Evolutionary conservation across 2,888 invertebrate genomes (phyloP), one percentile per base, ranked within the genome.

Genomic region (Pseudococcus jackbeardsleyi): DNA sequence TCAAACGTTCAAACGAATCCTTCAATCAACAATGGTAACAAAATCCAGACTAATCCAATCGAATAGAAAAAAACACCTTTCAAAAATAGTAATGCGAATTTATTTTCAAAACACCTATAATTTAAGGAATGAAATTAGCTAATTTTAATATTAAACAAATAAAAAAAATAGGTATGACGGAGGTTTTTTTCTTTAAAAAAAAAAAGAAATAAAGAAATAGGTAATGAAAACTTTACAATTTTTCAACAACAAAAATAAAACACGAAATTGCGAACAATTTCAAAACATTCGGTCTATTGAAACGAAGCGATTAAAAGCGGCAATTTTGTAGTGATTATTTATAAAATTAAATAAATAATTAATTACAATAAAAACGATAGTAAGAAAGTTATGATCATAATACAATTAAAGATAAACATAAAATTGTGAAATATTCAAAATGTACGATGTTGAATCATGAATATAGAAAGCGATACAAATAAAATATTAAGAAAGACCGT

Each of bases 91-190:
- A 82, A 82, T 82, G 79, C 79, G 79, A 42, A 82, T 82, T 82
- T 82, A 82, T 82, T 82, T 82, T 46, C 79, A 82, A 82, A 19
- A 82, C 79, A 46, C 46, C 79, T 82, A 82, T 46, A 82, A 82
- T 82, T 82, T 82, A 82, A 82, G 79, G 79, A 82, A 82, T 82
- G 79, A 82, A 82, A 82, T 82, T 82, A 82, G 79, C 79, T 82
- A 82, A 82, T 82, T 33, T 82, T 82, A 46, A 82, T 42, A 39
- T 42, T 82, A 82, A 82, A 82, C 79, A 82, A 82, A 42, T 46
- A 82, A 82, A 82, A 42, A 82, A 82, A 46, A 82, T 8, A 46
- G 79, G 79, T 82, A 82, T 82, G 79, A 82, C 79, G 79, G 79
- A 82, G 42, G 42, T 42, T 42, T 42, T 42, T 42, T 82, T 33